Evolutionary conservation across 2,888 invertebrate genomes (phyloP), one percentile per base, ranked within the genome.

Genomic region (Netelia melanura): DNA sequence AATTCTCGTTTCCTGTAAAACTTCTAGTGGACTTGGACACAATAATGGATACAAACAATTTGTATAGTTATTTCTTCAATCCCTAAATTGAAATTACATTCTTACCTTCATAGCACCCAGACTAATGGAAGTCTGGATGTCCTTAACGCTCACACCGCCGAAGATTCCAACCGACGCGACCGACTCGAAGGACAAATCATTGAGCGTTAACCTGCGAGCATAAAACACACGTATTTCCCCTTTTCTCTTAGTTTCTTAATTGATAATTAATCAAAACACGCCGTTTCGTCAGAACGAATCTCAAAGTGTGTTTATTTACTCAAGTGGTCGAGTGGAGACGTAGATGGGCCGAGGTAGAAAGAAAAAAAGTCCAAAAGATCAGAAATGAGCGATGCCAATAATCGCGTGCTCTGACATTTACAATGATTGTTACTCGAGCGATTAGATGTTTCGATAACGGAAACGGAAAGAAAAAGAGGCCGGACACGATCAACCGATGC

Each of bases 31-130:
- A 5, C 25, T 17, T 30, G 30, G 30, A 30, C 30, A 30, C 30
- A 30, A 30, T 30, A 30, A 30, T 30, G 1, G 2, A 30, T 30
- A 30, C 1, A 30, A 30, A 3, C 0, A 30, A 30, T 30, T 30
- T 30, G 30, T 30, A 30, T 30, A 1, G 11, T 48, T 48, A 1
- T 48, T 48, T 14, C 2, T 10, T 48, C 3, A 48, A 10, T 48
- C 11, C 0, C 0, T 2, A 10, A 2, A 48, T 14, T 2, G 48
- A 48, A 48, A 48, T 64, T 6, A 48, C 11, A 10, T 48, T 2
- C 87, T 90, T 83, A 90, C 90, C 9, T 70, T 5, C 0, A 90
- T 58, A 1, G 3, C 1, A 5, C 64, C 52, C 10, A 90, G 21
- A 3, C 25, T 65, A 30, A 81, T 17, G 0, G 52, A 14, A 11